Percentiles rank a stretch among this genome's conserved stretches.
Conservation (phyloP, 2,797 vertebrate genomes). For the Arctocebus calabarensis region DNA sequence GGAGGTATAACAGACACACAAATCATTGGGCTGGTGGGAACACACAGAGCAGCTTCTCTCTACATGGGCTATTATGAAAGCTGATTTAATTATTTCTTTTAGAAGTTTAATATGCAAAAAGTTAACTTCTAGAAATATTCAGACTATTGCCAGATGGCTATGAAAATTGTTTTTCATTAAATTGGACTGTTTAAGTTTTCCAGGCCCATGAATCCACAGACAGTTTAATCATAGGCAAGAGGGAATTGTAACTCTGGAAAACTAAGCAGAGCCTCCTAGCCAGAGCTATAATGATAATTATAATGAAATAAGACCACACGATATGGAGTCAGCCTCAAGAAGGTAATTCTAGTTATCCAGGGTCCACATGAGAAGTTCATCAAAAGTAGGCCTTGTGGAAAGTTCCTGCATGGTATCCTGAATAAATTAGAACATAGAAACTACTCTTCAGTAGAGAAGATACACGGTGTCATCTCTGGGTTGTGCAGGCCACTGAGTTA, state of each 20-base stretch:
- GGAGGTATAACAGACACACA: slow-evolving; percentile 64
- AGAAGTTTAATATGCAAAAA: slow-evolving; percentile 84
- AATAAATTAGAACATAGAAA: background rate
- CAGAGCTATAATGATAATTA: slow-evolving; percentile 67
- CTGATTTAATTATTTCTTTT: slow-evolving; percentile 86
- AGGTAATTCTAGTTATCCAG: slow-evolving; percentile 58
- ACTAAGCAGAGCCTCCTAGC: slow-evolving; percentile 66
- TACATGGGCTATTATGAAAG: slow-evolving; percentile 73
- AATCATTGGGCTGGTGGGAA: slow-evolving; percentile 79
- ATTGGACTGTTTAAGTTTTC: slow-evolving; percentile 76
- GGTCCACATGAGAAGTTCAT: background rate
- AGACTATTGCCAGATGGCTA: slow-evolving; percentile 76
- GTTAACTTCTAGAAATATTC: slow-evolving; percentile 80
- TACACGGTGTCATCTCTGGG: background rate
- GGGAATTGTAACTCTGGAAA: slow-evolving; percentile 77
- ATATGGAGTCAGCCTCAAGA: slow-evolving; percentile 24
- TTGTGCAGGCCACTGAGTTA: background rate
- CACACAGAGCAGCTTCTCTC: slow-evolving; percentile 68
- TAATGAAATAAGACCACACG: slow-evolving; percentile 70
- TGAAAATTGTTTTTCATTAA: slow-evolving; percentile 80
- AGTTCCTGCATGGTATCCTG: background rate
- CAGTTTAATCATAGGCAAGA: slow-evolving; percentile 78
- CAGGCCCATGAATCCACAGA: slow-evolving; percentile 67
- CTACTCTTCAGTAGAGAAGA: background rate
- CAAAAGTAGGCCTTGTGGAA: slow-evolving; percentile 22